A percentile compares a stretch with the other conserved stretches of the same genome.
Evolutionary conservation across 1,140 invertebrate species (phyloP).

Genomic region (Patella vulgata): DNA sequence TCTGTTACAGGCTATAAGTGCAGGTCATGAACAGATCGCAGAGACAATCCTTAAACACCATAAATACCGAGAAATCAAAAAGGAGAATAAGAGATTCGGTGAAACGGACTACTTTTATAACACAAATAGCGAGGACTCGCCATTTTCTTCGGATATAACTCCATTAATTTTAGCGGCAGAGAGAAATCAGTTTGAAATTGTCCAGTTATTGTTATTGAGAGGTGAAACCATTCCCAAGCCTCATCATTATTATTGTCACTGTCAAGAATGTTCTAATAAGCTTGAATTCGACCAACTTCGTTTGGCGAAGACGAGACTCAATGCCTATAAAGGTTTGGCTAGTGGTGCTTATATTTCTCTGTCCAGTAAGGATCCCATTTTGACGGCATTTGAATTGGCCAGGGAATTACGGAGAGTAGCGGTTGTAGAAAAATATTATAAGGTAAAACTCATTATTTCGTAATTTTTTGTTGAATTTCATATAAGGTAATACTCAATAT

Average conservation of each 20-base stretch:
- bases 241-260: conserved; percentile 73
- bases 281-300: conserved; percentile 54
- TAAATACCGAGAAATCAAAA: conserved; percentile 56
- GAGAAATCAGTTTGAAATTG: conserved; percentile 64
- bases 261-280: conserved; percentile 70
- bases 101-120: conserved; percentile 57
- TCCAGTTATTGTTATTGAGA: conserved; percentile 62
- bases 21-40: conserved; percentile 63
- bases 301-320: conserved; percentile 56
- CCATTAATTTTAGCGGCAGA: conserved; percentile 65
- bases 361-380: conserved; percentile 74
- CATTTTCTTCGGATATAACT: conserved; percentile 63
- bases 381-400: conserved; percentile 73
- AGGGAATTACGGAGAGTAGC: conserved; percentile 67
- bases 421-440: conserved; percentile 70
- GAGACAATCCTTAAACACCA: conserved; percentile 63
- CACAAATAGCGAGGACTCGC: conserved; percentile 51
- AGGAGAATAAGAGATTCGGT: conserved; percentile 54
- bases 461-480: neutral
- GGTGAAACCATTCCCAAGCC: conserved; percentile 68
- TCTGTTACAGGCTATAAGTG: conserved; percentile 62
- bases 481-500: no score
- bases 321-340: conserved; percentile 59
- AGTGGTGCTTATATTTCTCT: conserved; percentile 73
- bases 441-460: conserved; percentile 49